Base-by-base conservation (phyloP, 2,888 invertebrate genomes). In the Entomobrya multifasciata region DNA sequence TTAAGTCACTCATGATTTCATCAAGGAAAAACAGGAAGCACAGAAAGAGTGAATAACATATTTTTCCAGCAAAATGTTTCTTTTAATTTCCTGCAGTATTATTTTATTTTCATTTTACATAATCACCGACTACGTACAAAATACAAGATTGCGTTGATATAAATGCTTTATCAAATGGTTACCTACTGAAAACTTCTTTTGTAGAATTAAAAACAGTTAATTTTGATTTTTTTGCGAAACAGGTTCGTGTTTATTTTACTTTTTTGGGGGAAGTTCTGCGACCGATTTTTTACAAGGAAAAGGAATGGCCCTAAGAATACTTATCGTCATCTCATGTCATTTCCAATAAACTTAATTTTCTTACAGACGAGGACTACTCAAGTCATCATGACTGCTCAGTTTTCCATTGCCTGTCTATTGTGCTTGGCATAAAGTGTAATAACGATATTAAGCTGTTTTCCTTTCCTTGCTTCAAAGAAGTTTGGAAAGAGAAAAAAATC, bases 1-100 rank as follows among this genome's bases (percentile, higher is more conserved):
- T 20, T 44, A 67, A 67, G 65, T 44, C 41, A 41, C 20, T 41
- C 65, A 41, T 41, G 17, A 67, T 67, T 67, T 44, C 65, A 67
- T 67, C 36, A 36, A 36, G 5, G 8, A 36, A 8, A 36, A 36
- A 36, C 41, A 67, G n/a, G 44, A 36, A 20, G 65, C 20, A 41
- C n/a, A n/a, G n/a, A 36, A 36, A 36, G 36, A 6, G 36, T 36
- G 36, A n/a, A n/a, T n/a, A n/a, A n/a, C n/a, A n/a, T n/a, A n/a
- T n/a, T n/a, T 62, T 62, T 62, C 17, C 36, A 62, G n/a, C 25
- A 57, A 60, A 30, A 62, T 36, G 30, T 36, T 36, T 17, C 17
- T n/a, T 4, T 17, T 62, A 67, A 41, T 41, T 67, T 20, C 41
- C 36, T 30, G 17, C 41, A 20, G 36, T 25, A 60, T 27, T 60